Conservation (phyloP, 2,113 vertebrate genomes). For the Sinocyclocheilus maitianheensis region DNA sequence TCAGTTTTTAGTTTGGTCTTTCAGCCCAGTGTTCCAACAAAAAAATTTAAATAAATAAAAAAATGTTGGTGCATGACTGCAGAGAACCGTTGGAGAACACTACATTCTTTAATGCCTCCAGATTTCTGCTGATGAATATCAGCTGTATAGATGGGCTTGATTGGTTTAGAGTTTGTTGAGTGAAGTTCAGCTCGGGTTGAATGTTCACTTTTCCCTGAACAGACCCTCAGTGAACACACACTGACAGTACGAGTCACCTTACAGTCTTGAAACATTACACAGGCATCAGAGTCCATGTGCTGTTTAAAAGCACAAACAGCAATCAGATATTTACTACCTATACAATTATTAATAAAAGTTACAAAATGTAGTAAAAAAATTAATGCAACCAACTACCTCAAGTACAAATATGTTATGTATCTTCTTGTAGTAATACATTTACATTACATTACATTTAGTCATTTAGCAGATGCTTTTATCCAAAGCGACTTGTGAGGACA, state of each 20-base stretch:
- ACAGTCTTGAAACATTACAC: not conserved
- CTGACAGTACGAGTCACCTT: not conserved
- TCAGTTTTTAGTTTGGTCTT: not conserved
- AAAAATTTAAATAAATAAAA: not conserved
- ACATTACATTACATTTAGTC: no score
- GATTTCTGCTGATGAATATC: not conserved
- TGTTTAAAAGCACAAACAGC: not conserved
- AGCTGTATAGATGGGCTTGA: not conserved
- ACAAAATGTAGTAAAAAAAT: no score
- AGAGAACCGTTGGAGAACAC: not conserved
- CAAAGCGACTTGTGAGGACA: no score
- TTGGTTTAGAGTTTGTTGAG: not conserved
- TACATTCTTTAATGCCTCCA: not conserved
- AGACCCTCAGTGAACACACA: slow-evolving; percentile 4
- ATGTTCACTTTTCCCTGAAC: slow-evolving; percentile 14
- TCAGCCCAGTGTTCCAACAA: not conserved
- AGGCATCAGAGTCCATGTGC: not conserved
- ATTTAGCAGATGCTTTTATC: no score
- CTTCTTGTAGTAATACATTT: no score
- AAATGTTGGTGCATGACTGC: not conserved
- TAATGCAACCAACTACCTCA: not conserved
- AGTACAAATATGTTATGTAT: not conserved
- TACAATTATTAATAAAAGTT: not conserved
- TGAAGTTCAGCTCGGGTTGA: slow-evolving; percentile 11
- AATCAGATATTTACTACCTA: not conserved